A percentile compares a stretch with the other conserved stretches of the same genome.
These are phyloP conservation scores for Heteromormyrus szaboi DNA, from an alignment of 2,797 vertebrate genomes.

Conservation along the genomic window DNA sequence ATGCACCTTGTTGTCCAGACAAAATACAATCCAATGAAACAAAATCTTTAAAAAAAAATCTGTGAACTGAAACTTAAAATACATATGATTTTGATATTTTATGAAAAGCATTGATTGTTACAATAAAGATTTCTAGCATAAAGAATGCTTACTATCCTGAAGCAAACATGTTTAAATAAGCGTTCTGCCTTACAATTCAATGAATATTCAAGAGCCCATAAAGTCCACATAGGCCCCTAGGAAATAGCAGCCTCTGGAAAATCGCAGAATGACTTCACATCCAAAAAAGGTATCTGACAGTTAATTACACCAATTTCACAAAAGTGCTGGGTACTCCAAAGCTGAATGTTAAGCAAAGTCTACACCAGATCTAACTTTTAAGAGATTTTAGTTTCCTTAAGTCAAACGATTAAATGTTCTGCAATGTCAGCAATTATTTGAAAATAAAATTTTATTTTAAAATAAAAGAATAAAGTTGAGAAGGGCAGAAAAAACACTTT, in stretches of 20 bases:
- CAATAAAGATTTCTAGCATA: neutral
- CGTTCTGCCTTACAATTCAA: neutral
- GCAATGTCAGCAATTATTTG: neutral
- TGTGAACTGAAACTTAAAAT: neutral
- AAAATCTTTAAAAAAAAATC: neutral
- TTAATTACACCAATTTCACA: conserved; percentile 1
- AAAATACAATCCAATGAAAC: neutral
- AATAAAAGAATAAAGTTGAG: neutral
- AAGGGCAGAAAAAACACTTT: neutral
- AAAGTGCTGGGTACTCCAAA: neutral
- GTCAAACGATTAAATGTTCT: neutral
- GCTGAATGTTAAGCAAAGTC: neutral
- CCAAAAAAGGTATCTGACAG: neutral
- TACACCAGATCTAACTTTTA: neutral
- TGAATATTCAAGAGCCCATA: neutral
- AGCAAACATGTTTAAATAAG: neutral
- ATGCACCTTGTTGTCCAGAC: neutral
- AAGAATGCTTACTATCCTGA: neutral
- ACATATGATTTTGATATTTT: neutral
- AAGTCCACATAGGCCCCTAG: neutral
- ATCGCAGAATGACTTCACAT: neutral
- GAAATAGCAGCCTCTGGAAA: neutral
- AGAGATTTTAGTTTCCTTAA: neutral
- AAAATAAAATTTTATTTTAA: neutral
- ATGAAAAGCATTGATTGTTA: neutral